These are phyloP conservation scores for Spodoptera frugiperda DNA, from an alignment of 1,140 invertebrate genomes.

Conservation along the genomic window DNA sequence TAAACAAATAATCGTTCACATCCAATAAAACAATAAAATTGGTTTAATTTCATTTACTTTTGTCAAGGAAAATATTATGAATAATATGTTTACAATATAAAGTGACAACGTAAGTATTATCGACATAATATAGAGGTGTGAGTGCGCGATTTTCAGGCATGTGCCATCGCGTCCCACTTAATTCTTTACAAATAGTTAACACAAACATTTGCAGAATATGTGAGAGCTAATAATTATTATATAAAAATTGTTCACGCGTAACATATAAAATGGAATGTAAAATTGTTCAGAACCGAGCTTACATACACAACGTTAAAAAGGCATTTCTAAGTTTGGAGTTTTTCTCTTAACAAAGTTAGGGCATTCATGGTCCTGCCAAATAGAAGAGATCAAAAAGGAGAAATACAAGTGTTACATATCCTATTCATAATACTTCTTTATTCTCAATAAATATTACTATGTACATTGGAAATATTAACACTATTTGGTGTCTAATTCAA, in stretches of 20 bases:
- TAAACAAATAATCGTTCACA: neutral
- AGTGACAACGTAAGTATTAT: conserved; percentile 5
- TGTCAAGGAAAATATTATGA: conserved; percentile 48
- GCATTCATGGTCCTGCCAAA: neutral
- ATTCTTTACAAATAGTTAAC: neutral
- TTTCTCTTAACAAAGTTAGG: neutral
- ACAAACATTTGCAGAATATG: neutral
- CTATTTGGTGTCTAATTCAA: conserved; percentile 50
- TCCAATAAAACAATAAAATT: conserved; percentile 23
- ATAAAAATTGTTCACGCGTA: conserved; percentile 10
- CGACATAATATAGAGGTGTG: neutral
- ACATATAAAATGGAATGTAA: conserved; percentile 47
- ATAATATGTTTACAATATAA: conserved; percentile 33
- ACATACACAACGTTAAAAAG: neutral
- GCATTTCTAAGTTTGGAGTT: neutral
- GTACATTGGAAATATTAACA: conserved; percentile 46
- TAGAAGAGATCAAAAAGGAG: conserved; percentile 7
- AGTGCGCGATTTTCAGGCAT: neutral
- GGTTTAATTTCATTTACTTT: conserved; percentile 38
- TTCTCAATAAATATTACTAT: conserved; percentile 49
- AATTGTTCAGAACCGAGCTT: neutral
- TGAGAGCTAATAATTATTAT: conserved; percentile 30
- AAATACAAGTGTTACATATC: conserved; percentile 36
- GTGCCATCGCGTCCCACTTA: neutral
- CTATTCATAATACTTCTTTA: conserved; percentile 45